phyloP scores from a whole-genome alignment of 2,888 invertebrate genomes.

The Drosophila demipolita region DNA sequence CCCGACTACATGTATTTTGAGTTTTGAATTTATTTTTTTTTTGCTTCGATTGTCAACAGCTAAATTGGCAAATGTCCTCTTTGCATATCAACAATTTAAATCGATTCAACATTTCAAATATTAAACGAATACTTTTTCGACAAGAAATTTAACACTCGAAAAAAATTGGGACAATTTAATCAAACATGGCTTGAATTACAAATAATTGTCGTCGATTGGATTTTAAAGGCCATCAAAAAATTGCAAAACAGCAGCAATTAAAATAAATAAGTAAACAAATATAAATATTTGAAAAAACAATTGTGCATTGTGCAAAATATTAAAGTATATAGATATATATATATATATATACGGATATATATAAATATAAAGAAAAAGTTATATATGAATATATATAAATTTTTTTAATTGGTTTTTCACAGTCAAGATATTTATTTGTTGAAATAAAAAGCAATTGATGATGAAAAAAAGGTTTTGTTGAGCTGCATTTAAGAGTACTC shows the following conservation, averaged over 20 bases:
- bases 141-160: not conserved
- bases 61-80: conserved; percentile 34
- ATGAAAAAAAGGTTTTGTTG: not conserved
- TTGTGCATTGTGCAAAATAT: conserved; percentile 26
- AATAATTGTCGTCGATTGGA: conserved; percentile 33
- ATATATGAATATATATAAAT: too few relatives aligned
- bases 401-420: not conserved
- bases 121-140: not conserved
- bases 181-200: conserved; percentile 7
- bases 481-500: not conserved
- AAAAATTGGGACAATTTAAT: conserved; percentile 8
- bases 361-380: not conserved
- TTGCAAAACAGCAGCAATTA: conserved; percentile 12
- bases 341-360: not conserved
- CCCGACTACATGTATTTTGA: not conserved
- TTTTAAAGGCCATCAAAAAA: conserved; percentile 5
- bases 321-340: not conserved
- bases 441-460: not conserved
- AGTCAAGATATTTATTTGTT: not conserved
- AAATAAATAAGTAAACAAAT: not conserved
- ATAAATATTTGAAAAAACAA: conserved; percentile 6
- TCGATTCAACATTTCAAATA: conserved; percentile 25
- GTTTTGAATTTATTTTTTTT: not conserved
- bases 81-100: conserved; percentile 29
- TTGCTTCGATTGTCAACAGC: conserved; percentile 25